Base-by-base conservation (phyloP, 2,797 vertebrate genomes). In the Hirundo rustica region DNA sequence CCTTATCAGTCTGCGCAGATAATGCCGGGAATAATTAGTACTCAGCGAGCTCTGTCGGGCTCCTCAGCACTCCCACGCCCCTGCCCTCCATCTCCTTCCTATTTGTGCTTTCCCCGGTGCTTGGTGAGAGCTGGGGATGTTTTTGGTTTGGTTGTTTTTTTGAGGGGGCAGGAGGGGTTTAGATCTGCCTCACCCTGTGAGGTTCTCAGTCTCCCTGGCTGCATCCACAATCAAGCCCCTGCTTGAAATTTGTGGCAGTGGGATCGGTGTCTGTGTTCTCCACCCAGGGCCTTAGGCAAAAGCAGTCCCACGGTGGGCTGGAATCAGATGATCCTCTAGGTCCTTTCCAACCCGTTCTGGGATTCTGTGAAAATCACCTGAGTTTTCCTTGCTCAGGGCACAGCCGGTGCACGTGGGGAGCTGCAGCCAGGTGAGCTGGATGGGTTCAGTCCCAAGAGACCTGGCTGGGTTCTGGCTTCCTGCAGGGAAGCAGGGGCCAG, bases 11-110 rank as follows among this genome's bases (percentile, higher is more conserved):
- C 64, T 67, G 82, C 5, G 9, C 95, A 94, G 97, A 97, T 97
- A 94, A 96, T 82, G 94, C 75, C 62, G 76, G 72, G 88, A 97
- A 96, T 98, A 97, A 97, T 97, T 95, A 98, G 95, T 36, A 79
- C 83, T 90, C 84, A 29, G 75, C 14, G 73, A 96, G 88, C 85
- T 95, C 78, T 95, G 78, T 60, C 78, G 14, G 78, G 72, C 64
- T 80, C 13, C 62, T 58, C 67, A 38, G 47, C 48, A 70, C 72
- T 68, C 60, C 29, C 50, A 18, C 34, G 15, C 30, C 27, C 68
- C 82, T 3, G 7, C n/a, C 44, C 61, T 58, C 10, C 26, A 30
- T 42, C 40, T 65, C 44, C n/a, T 65, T 32, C 42, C 30, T n/a
- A 2, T 53, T 70, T 47, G 70, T 15, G 26, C 34, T 32, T 53